Percentiles rank a stretch among this genome's conserved stretches.
These are phyloP conservation scores for Clitarchus hookeri DNA, from an alignment of 2,888 invertebrate species.

Conservation along the genomic window DNA sequence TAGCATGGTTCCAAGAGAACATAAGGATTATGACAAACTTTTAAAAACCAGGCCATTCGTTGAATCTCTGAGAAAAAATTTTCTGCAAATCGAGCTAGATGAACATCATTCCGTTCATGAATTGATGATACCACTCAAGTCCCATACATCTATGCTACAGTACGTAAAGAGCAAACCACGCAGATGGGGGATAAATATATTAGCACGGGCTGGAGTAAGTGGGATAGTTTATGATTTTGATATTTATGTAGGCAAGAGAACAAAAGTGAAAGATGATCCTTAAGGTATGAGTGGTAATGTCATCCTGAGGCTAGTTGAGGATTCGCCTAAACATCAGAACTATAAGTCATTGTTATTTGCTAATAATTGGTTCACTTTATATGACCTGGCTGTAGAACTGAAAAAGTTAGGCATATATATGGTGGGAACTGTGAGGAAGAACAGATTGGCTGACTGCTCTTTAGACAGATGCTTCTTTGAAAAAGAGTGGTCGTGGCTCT, in stretches of 20 bases:
- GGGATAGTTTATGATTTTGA: background rate
- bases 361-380: background rate
- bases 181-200: background rate
- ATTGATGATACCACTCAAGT: background rate
- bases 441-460: background rate
- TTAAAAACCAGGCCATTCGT: background rate
- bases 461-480: background rate
- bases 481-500: background rate
- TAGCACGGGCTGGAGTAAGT: background rate
- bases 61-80: background rate
- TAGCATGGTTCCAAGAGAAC: background rate
- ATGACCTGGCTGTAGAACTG: background rate
- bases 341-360: background rate
- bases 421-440: background rate
- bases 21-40: background rate
- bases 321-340: background rate
- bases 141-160: background rate
- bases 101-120: background rate
- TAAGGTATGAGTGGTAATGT: background rate
- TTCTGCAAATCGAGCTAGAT: background rate
- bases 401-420: no score
- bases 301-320: background rate
- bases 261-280: background rate
- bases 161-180: background rate
- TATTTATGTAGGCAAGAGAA: background rate